Conservation (phyloP, 2,113 vertebrate genomes). For the Dipodomys merriami region DNA sequence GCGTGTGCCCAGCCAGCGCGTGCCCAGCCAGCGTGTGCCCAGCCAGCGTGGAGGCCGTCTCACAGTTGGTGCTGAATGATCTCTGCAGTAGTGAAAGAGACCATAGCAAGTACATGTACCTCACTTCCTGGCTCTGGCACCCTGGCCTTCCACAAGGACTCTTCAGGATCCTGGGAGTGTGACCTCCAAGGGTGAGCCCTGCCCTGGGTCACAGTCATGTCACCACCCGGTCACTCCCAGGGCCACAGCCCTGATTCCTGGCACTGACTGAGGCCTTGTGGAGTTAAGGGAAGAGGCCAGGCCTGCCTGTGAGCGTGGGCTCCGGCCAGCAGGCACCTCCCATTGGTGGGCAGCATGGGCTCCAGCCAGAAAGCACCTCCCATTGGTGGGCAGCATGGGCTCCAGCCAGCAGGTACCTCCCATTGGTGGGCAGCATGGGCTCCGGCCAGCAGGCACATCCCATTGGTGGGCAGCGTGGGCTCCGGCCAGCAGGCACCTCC, state of each 20-base stretch:
- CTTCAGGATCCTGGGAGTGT: not conserved
- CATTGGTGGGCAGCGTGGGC: too few relatives aligned
- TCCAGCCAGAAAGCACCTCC: too few relatives aligned
- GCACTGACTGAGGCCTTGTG: not conserved
- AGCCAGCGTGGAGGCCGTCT: too few relatives aligned
- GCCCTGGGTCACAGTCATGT: not conserved
- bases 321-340: not conserved
- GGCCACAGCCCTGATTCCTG: not conserved
- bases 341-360: too few relatives aligned
- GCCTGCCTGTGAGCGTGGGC: not conserved
- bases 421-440: too few relatives aligned
- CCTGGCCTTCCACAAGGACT: not conserved
- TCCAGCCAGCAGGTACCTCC: too few relatives aligned
- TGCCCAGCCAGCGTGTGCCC: too few relatives aligned
- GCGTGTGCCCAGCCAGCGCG: too few relatives aligned
- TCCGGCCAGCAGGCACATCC: too few relatives aligned
- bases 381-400: too few relatives aligned
- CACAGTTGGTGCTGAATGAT: too few relatives aligned
- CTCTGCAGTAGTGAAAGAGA: fast-evolving
- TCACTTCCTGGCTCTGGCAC: not conserved
- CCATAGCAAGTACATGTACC: fast-evolving
- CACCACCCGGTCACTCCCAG: not conserved
- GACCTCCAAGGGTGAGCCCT: not conserved
- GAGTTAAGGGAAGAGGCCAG: not conserved
- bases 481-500: too few relatives aligned